A percentile compares a stretch with the other conserved stretches of the same genome.
These are phyloP conservation scores for Lepidocolaptes lacrymiger DNA, from an alignment of 2,797 vertebrate genomes.

Conservation along the genomic window DNA sequence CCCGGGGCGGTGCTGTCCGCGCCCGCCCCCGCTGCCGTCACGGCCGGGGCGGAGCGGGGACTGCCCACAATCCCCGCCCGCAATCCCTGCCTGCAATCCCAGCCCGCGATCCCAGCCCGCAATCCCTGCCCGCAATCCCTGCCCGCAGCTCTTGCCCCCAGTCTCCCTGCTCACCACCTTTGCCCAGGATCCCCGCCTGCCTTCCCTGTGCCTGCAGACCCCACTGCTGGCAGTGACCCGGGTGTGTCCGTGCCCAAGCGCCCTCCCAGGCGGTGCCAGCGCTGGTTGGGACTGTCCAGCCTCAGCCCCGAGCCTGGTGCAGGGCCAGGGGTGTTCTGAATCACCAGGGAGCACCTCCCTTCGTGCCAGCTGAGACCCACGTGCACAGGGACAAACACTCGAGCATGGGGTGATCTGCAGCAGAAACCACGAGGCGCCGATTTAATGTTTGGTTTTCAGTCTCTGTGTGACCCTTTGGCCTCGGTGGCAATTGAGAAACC, in stretches of 20 bases:
- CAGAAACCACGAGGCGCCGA: background rate
- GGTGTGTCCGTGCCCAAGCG: background rate
- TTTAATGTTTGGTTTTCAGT: background rate
- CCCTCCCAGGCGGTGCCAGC: background rate
- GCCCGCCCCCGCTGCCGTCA: background rate
- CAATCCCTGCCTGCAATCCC: background rate
- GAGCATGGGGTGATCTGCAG: background rate
- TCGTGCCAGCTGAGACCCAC: background rate
- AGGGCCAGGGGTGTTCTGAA: rapidly evolving
- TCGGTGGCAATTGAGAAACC: background rate
- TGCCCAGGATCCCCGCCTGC: background rate
- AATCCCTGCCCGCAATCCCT: rapidly evolving
- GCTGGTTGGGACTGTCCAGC: background rate
- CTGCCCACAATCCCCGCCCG: background rate
- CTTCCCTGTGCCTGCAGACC: background rate
- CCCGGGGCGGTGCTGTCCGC: background rate
- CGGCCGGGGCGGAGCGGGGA: background rate
- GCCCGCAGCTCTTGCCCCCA: background rate
- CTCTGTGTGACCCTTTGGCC: background rate
- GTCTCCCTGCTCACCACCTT: no score
- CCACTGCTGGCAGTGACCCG: no score
- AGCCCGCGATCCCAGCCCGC: background rate
- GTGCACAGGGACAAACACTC: rapidly evolving
- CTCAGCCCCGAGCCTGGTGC: background rate
- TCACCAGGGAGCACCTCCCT: rapidly evolving